Evolutionary conservation across 1,140 invertebrate species (phyloP).

Genomic region (Chlorops oryzae): DNA sequence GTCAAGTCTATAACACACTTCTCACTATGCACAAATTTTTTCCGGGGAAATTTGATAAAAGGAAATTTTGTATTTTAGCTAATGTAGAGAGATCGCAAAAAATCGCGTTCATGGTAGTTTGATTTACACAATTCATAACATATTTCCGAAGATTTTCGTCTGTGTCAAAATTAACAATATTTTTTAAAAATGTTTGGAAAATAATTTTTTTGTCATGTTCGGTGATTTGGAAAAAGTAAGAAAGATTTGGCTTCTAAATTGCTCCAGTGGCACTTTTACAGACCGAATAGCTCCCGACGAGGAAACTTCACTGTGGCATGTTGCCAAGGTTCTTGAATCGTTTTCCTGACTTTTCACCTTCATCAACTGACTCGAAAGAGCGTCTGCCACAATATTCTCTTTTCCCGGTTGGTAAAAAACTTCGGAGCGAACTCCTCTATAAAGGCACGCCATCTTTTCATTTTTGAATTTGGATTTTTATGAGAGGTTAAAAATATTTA

Average conservation of each 20-base stretch:
- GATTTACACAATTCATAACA: no score
- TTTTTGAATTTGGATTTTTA: constrained; percentile 48
- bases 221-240: no score
- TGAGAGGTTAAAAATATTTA: constrained; percentile 46
- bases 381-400: constrained; percentile 39
- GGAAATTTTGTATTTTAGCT: not conserved
- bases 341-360: not conserved
- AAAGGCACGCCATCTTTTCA: constrained; percentile 51
- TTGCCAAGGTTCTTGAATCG: no score
- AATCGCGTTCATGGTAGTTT: no score
- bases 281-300: constrained; percentile 13
- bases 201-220: no score
- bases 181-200: no score
- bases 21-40: constrained; percentile 3
- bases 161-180: no score
- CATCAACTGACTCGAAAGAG: constrained; percentile 21
- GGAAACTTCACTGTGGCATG: constrained; percentile 15
- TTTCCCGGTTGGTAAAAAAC: constrained; percentile 47
- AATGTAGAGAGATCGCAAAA: no score
- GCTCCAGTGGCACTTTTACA: constrained; percentile 17
- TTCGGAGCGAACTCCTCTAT: constrained; percentile 44
- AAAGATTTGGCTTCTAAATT: constrained; percentile 16
- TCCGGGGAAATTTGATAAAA: not conserved
- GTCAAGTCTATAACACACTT: constrained; percentile 10
- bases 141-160: no score